phyloP scores from a whole-genome alignment of 2,888 invertebrate species.

The Myopa testacea region DNA sequence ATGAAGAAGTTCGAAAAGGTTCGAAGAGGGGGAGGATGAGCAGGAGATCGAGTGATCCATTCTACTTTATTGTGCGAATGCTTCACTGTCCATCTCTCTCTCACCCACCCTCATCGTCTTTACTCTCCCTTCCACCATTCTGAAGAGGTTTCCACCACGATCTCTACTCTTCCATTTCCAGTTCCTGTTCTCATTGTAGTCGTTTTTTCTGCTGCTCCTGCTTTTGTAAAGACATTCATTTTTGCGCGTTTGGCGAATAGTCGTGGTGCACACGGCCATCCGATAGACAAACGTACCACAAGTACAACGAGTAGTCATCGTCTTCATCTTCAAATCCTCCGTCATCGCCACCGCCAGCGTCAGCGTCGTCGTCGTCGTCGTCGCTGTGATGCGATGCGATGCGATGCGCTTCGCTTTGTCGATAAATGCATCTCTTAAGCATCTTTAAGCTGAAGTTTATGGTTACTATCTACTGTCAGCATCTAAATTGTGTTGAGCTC shows the following conservation, averaged over 20 bases:
- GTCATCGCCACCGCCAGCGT: not conserved
- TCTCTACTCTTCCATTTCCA: not conserved
- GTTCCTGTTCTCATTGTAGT: not conserved
- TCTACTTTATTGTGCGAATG: too few relatives aligned
- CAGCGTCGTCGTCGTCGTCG: conserved; percentile 12
- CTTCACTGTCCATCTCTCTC: not conserved
- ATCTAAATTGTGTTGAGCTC: conserved; percentile 59
- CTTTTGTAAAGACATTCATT: conserved; percentile 59
- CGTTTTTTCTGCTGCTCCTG: conserved; percentile 42
- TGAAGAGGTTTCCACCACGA: not conserved
- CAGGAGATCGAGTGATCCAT: too few relatives aligned
- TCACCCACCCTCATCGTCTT: not conserved
- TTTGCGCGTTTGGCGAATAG: conserved; percentile 54
- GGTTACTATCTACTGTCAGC: conserved; percentile 54
- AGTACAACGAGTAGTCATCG: not conserved
- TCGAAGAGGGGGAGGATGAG: too few relatives aligned
- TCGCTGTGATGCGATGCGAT: not conserved
- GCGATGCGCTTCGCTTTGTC: conserved; percentile 41
- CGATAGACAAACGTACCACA: not conserved
- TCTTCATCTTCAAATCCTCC: not conserved
- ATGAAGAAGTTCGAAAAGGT: too few relatives aligned
- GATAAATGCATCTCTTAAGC: conserved; percentile 62
- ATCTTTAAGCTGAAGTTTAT: conserved; percentile 58
- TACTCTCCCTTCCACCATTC: not conserved
- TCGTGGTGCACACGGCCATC: not conserved